Conservation (phyloP, 2,888 invertebrate genomes). For the Lutraria lutraria region DNA sequence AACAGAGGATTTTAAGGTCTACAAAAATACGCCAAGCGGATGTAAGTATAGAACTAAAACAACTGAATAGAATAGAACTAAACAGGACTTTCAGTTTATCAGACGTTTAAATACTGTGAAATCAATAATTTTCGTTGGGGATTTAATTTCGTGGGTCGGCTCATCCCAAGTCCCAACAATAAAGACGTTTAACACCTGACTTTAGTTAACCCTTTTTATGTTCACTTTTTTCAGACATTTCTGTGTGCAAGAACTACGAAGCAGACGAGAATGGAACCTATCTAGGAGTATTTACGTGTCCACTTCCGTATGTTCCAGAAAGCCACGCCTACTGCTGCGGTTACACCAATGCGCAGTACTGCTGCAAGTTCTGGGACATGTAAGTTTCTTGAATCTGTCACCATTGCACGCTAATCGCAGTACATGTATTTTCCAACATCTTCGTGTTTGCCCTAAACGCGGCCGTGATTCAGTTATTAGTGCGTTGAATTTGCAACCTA, state of each 20-base stretch:
- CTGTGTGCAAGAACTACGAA: conserved; percentile 75
- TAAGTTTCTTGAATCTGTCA: conserved; percentile 39
- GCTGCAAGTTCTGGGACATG: conserved; percentile 71
- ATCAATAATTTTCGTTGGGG: too few species aligned
- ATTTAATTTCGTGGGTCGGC: too few species aligned
- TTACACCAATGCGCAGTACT: conserved; percentile 70
- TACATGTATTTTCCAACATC: neutral
- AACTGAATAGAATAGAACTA: too few species aligned
- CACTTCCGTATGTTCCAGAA: conserved; percentile 72
- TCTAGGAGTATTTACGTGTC: conserved; percentile 75
- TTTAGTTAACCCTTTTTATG: too few species aligned
- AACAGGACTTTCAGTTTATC: too few species aligned
- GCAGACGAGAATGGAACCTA: conserved; percentile 72
- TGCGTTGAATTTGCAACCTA: too few species aligned
- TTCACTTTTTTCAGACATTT: conserved; percentile 53
- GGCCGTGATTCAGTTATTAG: too few species aligned
- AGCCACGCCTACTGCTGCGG: conserved; percentile 73
- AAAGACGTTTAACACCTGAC: too few species aligned
- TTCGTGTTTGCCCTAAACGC: too few species aligned
- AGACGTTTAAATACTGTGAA: too few species aligned
- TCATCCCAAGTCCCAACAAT: too few species aligned
- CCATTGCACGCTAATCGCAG: neutral
- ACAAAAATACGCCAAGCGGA: conserved; percentile 54
- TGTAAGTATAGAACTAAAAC: conserved; percentile 47
- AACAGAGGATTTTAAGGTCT: conserved; percentile 49